A percentile compares a stretch with the other conserved stretches of the same genome.
These are phyloP conservation scores for Stenotaenia linearis DNA, from an alignment of 2,888 invertebrate species.

Conservation along the genomic window DNA sequence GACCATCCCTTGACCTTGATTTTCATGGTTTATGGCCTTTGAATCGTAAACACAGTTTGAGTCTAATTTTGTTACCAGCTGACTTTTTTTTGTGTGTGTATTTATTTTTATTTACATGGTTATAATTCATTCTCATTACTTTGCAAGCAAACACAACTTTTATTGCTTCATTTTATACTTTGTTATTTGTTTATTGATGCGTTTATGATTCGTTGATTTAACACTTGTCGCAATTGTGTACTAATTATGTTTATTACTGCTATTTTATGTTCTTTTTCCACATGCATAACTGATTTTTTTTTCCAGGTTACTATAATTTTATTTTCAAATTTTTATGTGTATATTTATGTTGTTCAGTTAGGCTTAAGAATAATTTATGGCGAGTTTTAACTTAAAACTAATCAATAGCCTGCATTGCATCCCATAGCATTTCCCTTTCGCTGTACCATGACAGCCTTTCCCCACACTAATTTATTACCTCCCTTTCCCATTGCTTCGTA, in stretches of 20 bases:
- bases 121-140: neutral
- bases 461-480: slow-evolving; percentile 21
- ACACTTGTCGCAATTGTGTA: too few relatives aligned
- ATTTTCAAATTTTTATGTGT: neutral
- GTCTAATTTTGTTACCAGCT: neutral
- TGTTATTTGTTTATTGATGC: neutral
- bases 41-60: slow-evolving; percentile 3
- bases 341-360: slow-evolving; percentile 12
- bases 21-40: slow-evolving; percentile 32
- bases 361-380: slow-evolving; percentile 3
- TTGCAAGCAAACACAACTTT: neutral
- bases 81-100: neutral
- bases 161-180: neutral
- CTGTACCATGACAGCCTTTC: neutral
- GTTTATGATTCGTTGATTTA: neutral
- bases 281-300: neutral
- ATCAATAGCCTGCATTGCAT: slow-evolving; percentile 19
- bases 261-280: neutral
- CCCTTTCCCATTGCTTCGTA: slow-evolving; percentile 7
- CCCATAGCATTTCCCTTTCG: slow-evolving; percentile 21
- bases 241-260: neutral
- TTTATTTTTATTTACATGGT: neutral
- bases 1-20: slow-evolving; percentile 32
- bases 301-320: neutral
- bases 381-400: slow-evolving; percentile 1